These are phyloP conservation scores for Halichoerus grypus DNA, from an alignment of 2,113 vertebrate species.

Conservation along the genomic window DNA sequence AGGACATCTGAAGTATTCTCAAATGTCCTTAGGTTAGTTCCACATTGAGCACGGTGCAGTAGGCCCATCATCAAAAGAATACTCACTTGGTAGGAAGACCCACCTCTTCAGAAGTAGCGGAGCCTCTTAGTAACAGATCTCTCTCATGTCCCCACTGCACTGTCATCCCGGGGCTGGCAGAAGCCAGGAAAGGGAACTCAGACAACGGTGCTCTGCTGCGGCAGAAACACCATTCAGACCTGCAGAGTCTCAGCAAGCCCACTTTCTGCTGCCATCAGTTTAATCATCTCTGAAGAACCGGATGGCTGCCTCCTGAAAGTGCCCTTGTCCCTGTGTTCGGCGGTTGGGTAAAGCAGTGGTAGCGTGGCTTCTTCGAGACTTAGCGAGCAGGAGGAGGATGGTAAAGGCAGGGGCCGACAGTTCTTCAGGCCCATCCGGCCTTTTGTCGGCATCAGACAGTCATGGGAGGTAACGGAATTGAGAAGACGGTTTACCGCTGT, in stretches of 20 bases:
- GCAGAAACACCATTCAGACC: neutral
- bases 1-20: conserved; percentile 35
- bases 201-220: neutral
- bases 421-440: neutral
- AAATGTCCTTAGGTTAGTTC: neutral
- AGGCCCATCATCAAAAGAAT: conserved; percentile 20
- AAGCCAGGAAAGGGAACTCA: neutral
- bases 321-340: neutral
- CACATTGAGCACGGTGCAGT: neutral
- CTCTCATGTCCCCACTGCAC: neutral
- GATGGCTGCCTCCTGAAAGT: neutral
- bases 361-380: neutral
- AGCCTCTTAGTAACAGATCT: neutral
- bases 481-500: neutral
- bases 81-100: conserved; percentile 53
- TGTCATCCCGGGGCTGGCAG: neutral
- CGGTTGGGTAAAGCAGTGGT: too few relatives aligned
- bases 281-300: neutral
- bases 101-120: neutral
- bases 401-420: neutral
- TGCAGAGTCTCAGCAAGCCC: neutral
- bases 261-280: neutral
- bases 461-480: neutral
- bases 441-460: neutral
- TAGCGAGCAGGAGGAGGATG: neutral